phyloP scores from a whole-genome alignment of 1,140 invertebrate genomes.

The Planococcus citri region DNA sequence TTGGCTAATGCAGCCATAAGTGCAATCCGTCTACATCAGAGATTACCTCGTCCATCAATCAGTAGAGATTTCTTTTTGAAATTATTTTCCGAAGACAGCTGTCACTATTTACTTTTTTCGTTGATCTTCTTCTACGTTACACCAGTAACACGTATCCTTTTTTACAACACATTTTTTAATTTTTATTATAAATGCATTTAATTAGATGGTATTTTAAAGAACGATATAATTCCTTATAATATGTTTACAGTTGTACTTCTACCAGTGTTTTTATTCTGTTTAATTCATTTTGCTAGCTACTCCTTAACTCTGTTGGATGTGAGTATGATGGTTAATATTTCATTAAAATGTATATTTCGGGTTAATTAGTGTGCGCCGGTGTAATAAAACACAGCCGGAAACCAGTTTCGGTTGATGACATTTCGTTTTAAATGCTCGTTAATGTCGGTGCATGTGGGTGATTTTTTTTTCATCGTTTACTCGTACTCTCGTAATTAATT shows the following conservation, averaged over 20 bases:
- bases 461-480: background rate
- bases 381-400: slow-evolving; percentile 27
- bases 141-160: slow-evolving; percentile 80
- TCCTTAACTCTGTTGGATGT: slow-evolving; percentile 78
- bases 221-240: slow-evolving; percentile 24
- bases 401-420: background rate
- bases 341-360: slow-evolving; percentile 14
- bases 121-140: slow-evolving; percentile 81
- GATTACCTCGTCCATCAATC: slow-evolving; percentile 67
- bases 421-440: background rate
- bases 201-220: background rate
- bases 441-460: background rate
- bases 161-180: slow-evolving; percentile 27
- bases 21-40: slow-evolving; percentile 83
- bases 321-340: slow-evolving; percentile 43
- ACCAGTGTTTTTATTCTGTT: slow-evolving; percentile 77
- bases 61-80: slow-evolving; percentile 63
- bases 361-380: slow-evolving; percentile 18
- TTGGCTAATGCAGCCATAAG: slow-evolving; percentile 85
- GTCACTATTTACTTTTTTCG: slow-evolving; percentile 90
- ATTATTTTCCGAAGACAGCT: slow-evolving; percentile 82
- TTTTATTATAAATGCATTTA: slow-evolving; percentile 5
- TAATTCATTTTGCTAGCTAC: slow-evolving; percentile 82
- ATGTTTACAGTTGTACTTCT: slow-evolving; percentile 63
- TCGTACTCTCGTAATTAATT: background rate